Evolutionary conservation across 2,888 invertebrate genomes (phyloP), one percentile per base, ranked within the genome.

Genomic region (Drosophila setosimentum): DNA sequence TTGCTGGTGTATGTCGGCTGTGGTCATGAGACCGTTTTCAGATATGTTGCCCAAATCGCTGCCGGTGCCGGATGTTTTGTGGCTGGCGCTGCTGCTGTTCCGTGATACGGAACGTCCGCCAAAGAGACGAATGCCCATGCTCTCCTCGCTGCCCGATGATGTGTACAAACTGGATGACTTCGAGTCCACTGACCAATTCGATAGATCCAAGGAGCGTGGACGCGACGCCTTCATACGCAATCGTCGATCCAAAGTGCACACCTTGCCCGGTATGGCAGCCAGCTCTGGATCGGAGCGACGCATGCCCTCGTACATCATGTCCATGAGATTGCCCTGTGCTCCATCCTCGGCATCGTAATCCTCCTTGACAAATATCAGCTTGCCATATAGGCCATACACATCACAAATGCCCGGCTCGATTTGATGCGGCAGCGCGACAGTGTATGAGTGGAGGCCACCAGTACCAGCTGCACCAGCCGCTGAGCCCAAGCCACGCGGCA

Each of bases 181-280:
- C 0, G 97, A 97, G 91, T 97, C 97, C 2, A 97, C 97, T 0
- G 97, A 97, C 97, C 97, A 97, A 92, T 97, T 97, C 3, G 97
- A 97, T 0, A 97, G 93, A 92, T 97, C 97, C 40, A 97, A 93
- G 1, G 97, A 97, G 40, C 97, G 93, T 0, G 97, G 97, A 21
- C 97, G 94, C 18, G 96, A 96, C 1, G 96, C 96, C 83, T 97
- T 96, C 96, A 97, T 96, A 77, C 96, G 95, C 73, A 97, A 93
- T 82, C 97, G 94, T 32, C 97, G 94, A 91, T 97, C 97, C 53
- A 97, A 93, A 0, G 97, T 97, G 91, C 96, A 96, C 5, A 97
- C 97, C 92, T 97, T 95, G 88, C 96, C 96, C 2, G 97, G 97
- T 90, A 97, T 96, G 42, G 97, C 96, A 0, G 97, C 96, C 37